Conservation (phyloP, 2,888 invertebrate genomes). For the Venusia cambrica region DNA sequence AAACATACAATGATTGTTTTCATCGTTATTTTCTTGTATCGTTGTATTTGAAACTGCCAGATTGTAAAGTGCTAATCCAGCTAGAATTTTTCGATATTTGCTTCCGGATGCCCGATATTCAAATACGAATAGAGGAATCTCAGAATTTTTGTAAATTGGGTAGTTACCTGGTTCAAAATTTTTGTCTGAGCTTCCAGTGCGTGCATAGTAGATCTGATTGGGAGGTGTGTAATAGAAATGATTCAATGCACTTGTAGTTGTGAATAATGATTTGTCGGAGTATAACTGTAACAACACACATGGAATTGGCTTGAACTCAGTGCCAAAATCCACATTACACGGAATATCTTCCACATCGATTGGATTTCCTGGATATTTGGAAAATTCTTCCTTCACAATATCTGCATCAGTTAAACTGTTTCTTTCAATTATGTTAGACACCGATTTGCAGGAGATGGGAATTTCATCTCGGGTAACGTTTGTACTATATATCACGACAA, state of each 20-base stretch:
- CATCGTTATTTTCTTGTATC: too few relatives aligned
- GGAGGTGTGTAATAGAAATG: slow-evolving; percentile 5
- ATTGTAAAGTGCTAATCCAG: slow-evolving; percentile 13
- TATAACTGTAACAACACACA: not conserved
- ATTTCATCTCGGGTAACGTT: too few relatives aligned
- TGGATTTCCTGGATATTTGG: not conserved
- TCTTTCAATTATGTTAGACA: too few relatives aligned
- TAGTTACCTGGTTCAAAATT: not conserved
- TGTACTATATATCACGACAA: too few relatives aligned
- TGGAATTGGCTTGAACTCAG: not conserved
- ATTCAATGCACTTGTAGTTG: slow-evolving; percentile 1
- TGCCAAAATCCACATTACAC: not conserved
- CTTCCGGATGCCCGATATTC: slow-evolving; percentile 10
- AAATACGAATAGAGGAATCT: slow-evolving; percentile 9
- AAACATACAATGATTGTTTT: slow-evolving; percentile 3
- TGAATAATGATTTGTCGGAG: not conserved
- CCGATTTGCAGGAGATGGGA: too few relatives aligned
- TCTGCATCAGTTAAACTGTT: too few relatives aligned
- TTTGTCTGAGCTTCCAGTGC: not conserved
- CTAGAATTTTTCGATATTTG: slow-evolving; percentile 13
- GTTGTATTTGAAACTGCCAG: not conserved
- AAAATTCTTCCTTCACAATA: too few relatives aligned
- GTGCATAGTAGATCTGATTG: not conserved
- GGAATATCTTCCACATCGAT: not conserved
- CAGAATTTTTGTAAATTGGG: not conserved